phyloP scores from a whole-genome alignment of 2,113 vertebrate species.

The Chrysemys picta region DNA sequence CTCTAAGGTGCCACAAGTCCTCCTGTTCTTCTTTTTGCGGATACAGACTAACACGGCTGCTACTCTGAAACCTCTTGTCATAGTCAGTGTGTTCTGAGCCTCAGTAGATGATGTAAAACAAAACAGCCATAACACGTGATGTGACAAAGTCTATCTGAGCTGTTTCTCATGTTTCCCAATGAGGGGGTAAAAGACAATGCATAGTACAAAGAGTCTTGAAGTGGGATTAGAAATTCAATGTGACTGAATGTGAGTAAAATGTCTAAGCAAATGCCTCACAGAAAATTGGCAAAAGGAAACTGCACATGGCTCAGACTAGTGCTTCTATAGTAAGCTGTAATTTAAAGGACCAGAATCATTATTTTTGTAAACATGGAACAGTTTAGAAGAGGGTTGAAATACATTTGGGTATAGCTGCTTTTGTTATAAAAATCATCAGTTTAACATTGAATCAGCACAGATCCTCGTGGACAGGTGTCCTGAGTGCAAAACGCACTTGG shows the following conservation, averaged over 20 bases:
- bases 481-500: neutral
- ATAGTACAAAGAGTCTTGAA: constrained; percentile 8
- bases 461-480: constrained; percentile 24
- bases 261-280: constrained; percentile 19
- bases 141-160: neutral
- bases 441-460: constrained; percentile 7
- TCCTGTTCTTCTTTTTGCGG: no score
- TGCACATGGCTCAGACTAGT: neutral
- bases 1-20: no score
- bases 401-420: constrained; percentile 28
- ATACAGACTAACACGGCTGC: no score
- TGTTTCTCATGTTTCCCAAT: constrained; percentile 29
- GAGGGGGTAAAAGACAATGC: constrained; percentile 29
- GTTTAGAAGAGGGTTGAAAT: neutral
- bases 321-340: neutral
- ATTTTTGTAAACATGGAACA: neutral
- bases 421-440: neutral
- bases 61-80: no score
- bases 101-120: neutral
- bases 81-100: neutral
- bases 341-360: neutral
- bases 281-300: constrained; percentile 45
- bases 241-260: neutral
- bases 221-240: constrained; percentile 52
- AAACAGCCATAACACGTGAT: neutral